Evolutionary conservation across 2,113 vertebrate species (phyloP).

Genomic region (Oncorhynchus tshawytscha): DNA sequence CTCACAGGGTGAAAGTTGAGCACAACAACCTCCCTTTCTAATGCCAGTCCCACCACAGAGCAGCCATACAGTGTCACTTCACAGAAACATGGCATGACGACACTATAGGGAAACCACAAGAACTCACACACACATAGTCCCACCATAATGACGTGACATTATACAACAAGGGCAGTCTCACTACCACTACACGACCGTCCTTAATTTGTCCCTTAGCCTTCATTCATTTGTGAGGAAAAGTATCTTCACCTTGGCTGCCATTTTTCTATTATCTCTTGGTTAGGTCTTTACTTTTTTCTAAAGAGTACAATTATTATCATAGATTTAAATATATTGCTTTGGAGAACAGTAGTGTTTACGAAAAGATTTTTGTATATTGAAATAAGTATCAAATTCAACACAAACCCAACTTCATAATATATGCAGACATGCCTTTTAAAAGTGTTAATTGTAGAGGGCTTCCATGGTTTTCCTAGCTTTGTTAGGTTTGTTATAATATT

Average conservation of each 20-base stretch:
- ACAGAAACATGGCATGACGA: not conserved
- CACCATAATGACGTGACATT: not conserved
- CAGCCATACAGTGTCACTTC: not conserved
- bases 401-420: conserved; percentile 51
- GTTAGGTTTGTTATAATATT: conserved; percentile 68
- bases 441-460: conserved; percentile 70
- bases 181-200: conserved; percentile 25
- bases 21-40: not conserved
- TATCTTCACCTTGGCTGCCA: conserved; percentile 46
- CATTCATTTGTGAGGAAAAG: too few relatives aligned
- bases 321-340: conserved; percentile 44
- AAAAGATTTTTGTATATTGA: conserved; percentile 52
- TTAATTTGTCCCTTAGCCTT: conserved; percentile 15
- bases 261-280: conserved; percentile 51
- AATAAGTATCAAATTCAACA: conserved; percentile 51
- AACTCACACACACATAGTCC: not conserved
- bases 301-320: conserved; percentile 39
- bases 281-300: conserved; percentile 40
- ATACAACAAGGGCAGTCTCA: conserved; percentile 11
- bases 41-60: not conserved
- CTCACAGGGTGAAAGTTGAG: not conserved
- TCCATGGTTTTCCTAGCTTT: conserved; percentile 71
- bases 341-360: conserved; percentile 42
- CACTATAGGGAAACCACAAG: conserved; percentile 4
- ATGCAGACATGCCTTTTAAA: conserved; percentile 77